Evolutionary conservation across 2,113 vertebrate genomes (phyloP).

Genomic region (Garra rufa): DNA sequence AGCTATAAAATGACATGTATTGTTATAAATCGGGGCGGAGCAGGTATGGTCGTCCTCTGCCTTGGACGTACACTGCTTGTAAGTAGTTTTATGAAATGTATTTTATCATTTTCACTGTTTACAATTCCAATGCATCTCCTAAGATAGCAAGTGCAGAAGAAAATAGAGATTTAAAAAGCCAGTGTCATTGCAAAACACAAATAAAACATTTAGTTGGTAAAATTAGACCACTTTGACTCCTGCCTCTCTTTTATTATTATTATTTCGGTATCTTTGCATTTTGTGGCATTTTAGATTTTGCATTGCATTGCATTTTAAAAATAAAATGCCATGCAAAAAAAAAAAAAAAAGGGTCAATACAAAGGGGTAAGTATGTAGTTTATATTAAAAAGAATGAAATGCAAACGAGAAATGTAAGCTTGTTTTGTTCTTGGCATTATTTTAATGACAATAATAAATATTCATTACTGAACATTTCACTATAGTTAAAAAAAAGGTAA

Average conservation of each 20-base stretch:
- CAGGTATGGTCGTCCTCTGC: conserved; percentile 61
- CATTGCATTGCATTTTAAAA: background rate
- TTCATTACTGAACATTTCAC: background rate
- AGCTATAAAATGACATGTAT: conserved; percentile 78
- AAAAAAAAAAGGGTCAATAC: background rate
- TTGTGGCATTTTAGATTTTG: background rate
- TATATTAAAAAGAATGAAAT: background rate
- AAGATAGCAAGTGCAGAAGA: conserved; percentile 75
- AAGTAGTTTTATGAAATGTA: conserved; percentile 77
- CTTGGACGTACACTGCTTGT: conserved; percentile 77
- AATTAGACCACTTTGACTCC: conserved; percentile 82
- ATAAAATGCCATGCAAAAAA: no score
- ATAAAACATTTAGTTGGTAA: conserved; percentile 79
- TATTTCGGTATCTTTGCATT: background rate
- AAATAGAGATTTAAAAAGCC: conserved; percentile 72
- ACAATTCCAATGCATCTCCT: conserved; percentile 85
- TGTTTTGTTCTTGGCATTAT: no score
- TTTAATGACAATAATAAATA: background rate
- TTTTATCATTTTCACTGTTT: conserved; percentile 84
- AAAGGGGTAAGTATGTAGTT: background rate
- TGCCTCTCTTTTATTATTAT: conserved; percentile 5
- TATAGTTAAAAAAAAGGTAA: background rate
- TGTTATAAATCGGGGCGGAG: conserved; percentile 65
- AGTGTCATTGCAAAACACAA: conserved; percentile 83
- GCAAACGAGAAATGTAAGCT: no score